These are phyloP conservation scores for Rhorus exstirpatorius DNA, from an alignment of 2,888 invertebrate species.

Conservation along the genomic window DNA sequence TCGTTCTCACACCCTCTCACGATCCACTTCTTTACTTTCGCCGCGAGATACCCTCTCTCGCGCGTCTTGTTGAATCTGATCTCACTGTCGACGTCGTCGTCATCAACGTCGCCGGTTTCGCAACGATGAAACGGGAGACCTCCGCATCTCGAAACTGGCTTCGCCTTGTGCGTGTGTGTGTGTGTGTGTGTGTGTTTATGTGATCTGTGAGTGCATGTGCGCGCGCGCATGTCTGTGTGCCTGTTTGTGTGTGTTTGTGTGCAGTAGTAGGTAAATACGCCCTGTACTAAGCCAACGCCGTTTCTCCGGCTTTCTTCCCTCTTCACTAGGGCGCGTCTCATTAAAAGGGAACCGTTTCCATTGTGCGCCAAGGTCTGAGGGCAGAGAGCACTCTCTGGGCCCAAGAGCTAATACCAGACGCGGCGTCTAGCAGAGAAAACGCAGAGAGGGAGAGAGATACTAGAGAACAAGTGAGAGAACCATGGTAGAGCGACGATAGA, in stretches of 20 bases:
- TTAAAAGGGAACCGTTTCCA: conserved; percentile 79
- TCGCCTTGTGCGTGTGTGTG: neutral
- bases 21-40: conserved; percentile 28
- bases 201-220: neutral
- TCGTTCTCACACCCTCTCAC: conserved; percentile 51
- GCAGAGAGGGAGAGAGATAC: neutral
- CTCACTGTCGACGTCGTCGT: conserved; percentile 37
- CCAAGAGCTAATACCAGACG: conserved; percentile 49
- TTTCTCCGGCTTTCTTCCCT: conserved; percentile 54
- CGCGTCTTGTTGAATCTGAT: conserved; percentile 25
- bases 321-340: conserved; percentile 77
- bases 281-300: conserved; percentile 1
- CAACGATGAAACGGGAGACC: conserved; percentile 32
- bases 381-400: conserved; percentile 49
- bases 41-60: conserved; percentile 17
- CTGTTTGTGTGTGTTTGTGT: neutral
- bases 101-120: conserved; percentile 47
- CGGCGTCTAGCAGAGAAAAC: conserved; percentile 22
- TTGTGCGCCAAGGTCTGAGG: conserved; percentile 74
- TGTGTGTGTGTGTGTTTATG: neutral
- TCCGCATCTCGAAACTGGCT: conserved; percentile 3
- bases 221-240: neutral
- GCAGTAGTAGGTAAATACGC: conserved; percentile 11
- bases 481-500: conserved; percentile 73
- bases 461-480: conserved; percentile 1